These are phyloP conservation scores for Yoshiicerus persimilis DNA, from an alignment of 1,140 invertebrate genomes.

Conservation along the genomic window DNA sequence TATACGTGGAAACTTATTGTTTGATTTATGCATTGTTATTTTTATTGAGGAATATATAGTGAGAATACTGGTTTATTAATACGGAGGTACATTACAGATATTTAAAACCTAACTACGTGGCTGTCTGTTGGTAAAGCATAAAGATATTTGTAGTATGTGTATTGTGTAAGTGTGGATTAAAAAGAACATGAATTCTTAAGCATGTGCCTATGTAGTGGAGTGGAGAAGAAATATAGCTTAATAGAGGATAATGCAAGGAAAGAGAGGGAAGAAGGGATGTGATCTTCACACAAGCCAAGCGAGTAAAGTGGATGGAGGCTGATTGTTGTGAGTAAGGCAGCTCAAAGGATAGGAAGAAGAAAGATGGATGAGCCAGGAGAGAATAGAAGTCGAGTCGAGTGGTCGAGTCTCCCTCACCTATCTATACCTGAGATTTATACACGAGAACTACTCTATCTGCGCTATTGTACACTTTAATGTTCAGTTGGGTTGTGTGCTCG, in stretches of 20 bases:
- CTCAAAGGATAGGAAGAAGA: background rate
- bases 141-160: background rate
- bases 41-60: background rate
- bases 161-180: background rate
- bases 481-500: background rate
- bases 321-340: background rate
- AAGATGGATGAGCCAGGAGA: background rate
- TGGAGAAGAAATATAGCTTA: background rate
- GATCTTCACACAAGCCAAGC: background rate
- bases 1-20: too few relatives aligned
- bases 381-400: background rate
- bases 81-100: background rate
- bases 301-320: background rate
- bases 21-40: background rate
- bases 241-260: background rate
- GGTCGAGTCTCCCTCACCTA: background rate
- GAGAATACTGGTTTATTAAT: background rate
- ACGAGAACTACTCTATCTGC: background rate
- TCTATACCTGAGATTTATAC: background rate
- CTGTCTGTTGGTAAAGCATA: background rate
- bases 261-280: background rate
- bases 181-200: conserved; percentile 1
- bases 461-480: background rate
- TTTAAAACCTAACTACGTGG: background rate
- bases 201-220: background rate